Conservation (phyloP, 1,140 invertebrate genomes). For the Trichonephila clavipes region DNA sequence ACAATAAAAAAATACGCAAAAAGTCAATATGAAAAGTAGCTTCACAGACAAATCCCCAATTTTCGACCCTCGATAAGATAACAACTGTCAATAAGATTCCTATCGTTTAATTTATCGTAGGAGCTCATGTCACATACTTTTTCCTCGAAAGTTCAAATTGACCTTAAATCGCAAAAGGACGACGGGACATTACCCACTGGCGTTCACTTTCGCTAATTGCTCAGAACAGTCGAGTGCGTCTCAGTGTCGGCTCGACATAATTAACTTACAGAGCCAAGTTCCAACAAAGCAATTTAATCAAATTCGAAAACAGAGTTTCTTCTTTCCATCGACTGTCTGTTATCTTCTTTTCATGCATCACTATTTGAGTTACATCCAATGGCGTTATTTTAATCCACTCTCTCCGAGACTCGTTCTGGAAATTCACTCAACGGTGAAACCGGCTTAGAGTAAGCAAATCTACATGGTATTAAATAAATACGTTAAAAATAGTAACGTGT, state of each 20-base stretch:
- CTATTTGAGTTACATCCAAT: neutral
- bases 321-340: neutral
- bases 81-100: too few relatives aligned
- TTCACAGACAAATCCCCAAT: too few relatives aligned
- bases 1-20: too few relatives aligned
- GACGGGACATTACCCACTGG: neutral
- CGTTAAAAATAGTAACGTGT: too few relatives aligned
- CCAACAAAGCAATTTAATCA: slow-evolving; percentile 3
- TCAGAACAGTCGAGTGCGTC: neutral
- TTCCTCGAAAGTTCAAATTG: neutral
- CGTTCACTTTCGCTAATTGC: slow-evolving; percentile 14
- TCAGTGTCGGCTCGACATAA: neutral
- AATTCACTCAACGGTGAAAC: neutral
- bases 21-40: too few relatives aligned
- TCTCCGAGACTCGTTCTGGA: neutral
- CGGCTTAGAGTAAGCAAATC: neutral
- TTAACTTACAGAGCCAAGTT: neutral
- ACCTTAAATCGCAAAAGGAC: neutral
- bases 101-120: too few relatives aligned
- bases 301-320: slow-evolving; percentile 62
- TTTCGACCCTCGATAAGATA: too few relatives aligned
- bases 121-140: neutral
- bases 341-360: neutral
- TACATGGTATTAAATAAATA: too few relatives aligned
- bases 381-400: neutral